These are phyloP conservation scores for Pangasius sanitwongsei DNA, from an alignment of 2,797 vertebrate genomes.

Conservation along the genomic window DNA sequence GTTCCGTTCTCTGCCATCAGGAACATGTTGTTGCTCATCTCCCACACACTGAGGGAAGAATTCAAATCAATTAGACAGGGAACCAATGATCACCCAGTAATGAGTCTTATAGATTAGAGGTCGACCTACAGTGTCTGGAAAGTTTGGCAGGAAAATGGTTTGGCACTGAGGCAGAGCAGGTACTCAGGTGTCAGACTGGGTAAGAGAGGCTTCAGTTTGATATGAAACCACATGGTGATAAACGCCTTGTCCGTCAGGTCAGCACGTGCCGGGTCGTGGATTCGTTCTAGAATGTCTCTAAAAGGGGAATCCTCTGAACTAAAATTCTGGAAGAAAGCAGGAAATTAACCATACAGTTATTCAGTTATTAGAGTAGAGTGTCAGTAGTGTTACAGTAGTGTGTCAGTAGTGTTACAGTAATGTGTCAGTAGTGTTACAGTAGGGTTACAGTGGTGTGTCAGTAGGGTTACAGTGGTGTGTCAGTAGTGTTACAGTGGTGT, in stretches of 20 bases:
- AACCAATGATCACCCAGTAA: not conserved
- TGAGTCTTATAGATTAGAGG: not conserved
- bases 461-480: not conserved
- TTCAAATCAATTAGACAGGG: not conserved
- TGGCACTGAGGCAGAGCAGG: slow-evolving; percentile 75
- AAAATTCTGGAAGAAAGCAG: slow-evolving; percentile 10
- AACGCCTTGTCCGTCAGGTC: slow-evolving; percentile 68
- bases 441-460: not conserved
- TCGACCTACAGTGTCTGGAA: slow-evolving; percentile 65
- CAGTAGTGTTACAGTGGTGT: not conserved
- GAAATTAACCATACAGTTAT: not conserved
- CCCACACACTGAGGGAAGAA: slow-evolving; percentile 64
- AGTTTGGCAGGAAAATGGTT: slow-evolving; percentile 75
- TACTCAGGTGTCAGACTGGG: slow-evolving; percentile 59
- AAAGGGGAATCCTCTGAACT: slow-evolving; percentile 32
- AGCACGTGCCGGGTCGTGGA: not conserved
- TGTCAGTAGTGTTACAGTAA: not conserved
- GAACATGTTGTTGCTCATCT: slow-evolving; percentile 60
- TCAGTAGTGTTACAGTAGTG: not conserved
- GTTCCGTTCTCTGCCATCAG: slow-evolving; percentile 29
- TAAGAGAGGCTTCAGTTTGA: slow-evolving; percentile 73
- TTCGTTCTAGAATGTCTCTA: not conserved
- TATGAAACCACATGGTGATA: slow-evolving; percentile 73
- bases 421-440: not conserved
- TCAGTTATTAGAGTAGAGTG: not conserved